Evolutionary conservation across 2,888 invertebrate genomes (phyloP).

Genomic region (Amitus sp.): DNA sequence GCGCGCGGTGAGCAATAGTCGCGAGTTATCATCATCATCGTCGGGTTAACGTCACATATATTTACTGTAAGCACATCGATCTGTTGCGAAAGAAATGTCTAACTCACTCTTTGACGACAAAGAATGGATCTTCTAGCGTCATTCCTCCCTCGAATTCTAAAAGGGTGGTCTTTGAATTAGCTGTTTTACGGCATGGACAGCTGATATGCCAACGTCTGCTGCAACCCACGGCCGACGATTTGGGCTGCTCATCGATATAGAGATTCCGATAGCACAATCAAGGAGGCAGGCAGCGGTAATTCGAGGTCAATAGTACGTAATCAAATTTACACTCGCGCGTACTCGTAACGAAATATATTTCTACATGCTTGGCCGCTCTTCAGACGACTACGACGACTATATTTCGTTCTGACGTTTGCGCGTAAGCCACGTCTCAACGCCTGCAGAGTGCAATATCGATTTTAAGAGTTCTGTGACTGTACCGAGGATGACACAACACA

Average conservation of each 20-base stretch:
- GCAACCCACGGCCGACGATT: conserved; percentile 48
- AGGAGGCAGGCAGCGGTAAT: conserved; percentile 11
- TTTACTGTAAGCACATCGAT: no score
- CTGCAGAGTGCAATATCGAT: conserved; percentile 49
- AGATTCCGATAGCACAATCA: conserved; percentile 36
- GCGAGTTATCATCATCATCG: no score
- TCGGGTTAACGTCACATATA: no score
- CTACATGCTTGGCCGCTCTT: conserved; percentile 44
- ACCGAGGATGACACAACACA: conserved; percentile 14
- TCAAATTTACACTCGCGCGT: conserved; percentile 45
- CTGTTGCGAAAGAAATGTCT: no score
- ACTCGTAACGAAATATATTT: conserved; percentile 42
- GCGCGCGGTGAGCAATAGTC: no score
- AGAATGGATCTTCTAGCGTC: conserved; percentile 99
- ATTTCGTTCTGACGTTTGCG: conserved; percentile 59
- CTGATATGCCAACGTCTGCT: no score
- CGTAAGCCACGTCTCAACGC: conserved; percentile 47
- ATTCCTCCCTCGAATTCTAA: conserved; percentile 77
- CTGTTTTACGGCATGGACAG: conserved; percentile 59
- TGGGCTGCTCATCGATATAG: conserved; percentile 58
- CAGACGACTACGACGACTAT: conserved; percentile 59
- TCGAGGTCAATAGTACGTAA: conserved; percentile 20
- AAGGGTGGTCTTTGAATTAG: conserved; percentile 57
- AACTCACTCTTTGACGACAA: conserved; percentile 98
- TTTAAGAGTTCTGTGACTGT: no score